Percentiles rank a stretch among this genome's conserved stretches.
These are phyloP conservation scores for Erebia palarica DNA, from an alignment of 2,888 invertebrate species.

Conservation along the genomic window DNA sequence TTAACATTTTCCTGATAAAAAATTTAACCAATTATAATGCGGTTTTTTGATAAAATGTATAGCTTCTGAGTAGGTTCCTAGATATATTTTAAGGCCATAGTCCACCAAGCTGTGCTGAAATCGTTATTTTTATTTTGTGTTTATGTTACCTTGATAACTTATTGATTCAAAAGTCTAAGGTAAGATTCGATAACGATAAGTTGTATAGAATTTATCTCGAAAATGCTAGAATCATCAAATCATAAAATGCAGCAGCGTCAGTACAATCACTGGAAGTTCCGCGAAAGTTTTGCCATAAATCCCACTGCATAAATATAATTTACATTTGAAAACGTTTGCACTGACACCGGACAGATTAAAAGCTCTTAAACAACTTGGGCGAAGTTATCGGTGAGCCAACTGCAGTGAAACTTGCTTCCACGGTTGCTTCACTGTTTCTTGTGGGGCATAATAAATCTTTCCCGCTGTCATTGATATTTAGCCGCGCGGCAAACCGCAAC, in stretches of 20 bases:
- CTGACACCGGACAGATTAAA: slow-evolving; percentile 61
- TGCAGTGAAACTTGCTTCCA: slow-evolving; percentile 62
- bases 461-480: slow-evolving; percentile 78
- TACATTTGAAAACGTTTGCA: slow-evolving; percentile 49
- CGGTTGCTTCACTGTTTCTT: slow-evolving; percentile 53
- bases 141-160: too few relatives aligned
- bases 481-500: slow-evolving; percentile 62
- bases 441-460: slow-evolving; percentile 76
- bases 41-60: too few relatives aligned
- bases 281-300: slow-evolving; percentile 43
- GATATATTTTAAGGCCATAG: too few relatives aligned
- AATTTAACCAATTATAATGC: too few relatives aligned
- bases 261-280: slow-evolving; percentile 36
- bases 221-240: slow-evolving; percentile 26
- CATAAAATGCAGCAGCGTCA: slow-evolving; percentile 33
- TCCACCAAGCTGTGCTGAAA: too few relatives aligned
- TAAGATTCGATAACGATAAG: neutral
- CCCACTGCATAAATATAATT: slow-evolving; percentile 48
- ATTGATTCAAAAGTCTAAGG: too few relatives aligned
- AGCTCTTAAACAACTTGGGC: slow-evolving; percentile 58
- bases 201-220: neutral
- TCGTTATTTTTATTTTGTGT: too few relatives aligned
- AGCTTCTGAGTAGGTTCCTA: too few relatives aligned
- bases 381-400: slow-evolving; percentile 59
- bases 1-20: too few relatives aligned